A percentile compares a stretch with the other conserved stretches of the same genome.
Conservation (phyloP, 2,797 vertebrate genomes). For the Mus minutoides region DNA sequence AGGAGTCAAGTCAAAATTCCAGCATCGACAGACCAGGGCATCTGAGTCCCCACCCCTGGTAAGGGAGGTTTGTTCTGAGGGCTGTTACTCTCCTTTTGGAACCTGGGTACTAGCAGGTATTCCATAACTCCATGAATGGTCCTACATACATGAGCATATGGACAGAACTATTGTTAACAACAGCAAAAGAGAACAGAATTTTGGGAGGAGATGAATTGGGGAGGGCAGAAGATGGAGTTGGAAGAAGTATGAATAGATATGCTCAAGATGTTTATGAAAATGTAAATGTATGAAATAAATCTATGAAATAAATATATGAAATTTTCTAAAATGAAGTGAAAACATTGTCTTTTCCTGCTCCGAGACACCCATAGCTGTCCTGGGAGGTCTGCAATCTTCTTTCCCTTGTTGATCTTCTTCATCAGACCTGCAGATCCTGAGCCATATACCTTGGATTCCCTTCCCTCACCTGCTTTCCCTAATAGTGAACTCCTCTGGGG, state of each 20-base stretch:
- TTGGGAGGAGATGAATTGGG: background rate
- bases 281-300: no score
- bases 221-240: background rate
- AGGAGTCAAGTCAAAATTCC: background rate
- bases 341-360: background rate
- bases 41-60: background rate
- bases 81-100: background rate
- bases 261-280: no score
- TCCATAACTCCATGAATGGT: no score
- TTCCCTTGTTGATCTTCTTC: background rate
- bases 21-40: no score
- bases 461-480: background rate
- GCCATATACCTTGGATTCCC: background rate
- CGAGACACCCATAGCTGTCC: rapidly evolving
- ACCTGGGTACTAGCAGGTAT: background rate
- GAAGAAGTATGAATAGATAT: background rate
- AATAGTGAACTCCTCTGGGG: background rate
- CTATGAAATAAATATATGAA: no score
- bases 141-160: no score
- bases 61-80: background rate
- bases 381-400: background rate
- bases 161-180: background rate
- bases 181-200: background rate
- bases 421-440: background rate
- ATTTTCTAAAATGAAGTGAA: background rate